Percentiles rank a stretch among this genome's conserved stretches.
phyloP scores from a whole-genome alignment of 2,888 invertebrate species.

The Amphipoea oculea region DNA sequence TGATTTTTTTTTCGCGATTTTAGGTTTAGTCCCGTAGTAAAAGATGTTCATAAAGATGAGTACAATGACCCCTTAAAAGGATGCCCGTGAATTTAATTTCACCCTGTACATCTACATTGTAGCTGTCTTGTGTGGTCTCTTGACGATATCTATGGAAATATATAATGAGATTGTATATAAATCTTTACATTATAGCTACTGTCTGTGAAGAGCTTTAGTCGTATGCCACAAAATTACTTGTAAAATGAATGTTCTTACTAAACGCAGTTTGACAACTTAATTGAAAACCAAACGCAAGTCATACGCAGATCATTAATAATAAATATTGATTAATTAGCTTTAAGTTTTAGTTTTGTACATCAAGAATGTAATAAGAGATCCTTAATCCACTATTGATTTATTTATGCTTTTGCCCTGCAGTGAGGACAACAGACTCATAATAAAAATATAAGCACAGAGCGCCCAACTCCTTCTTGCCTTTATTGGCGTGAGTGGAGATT shows the following conservation, averaged over 20 bases:
- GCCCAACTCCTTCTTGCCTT: not conserved
- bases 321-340: not conserved
- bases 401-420: not conserved
- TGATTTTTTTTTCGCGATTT: too few relatives aligned
- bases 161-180: too few relatives aligned
- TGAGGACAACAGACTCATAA: not conserved
- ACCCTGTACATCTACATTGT: too few relatives aligned
- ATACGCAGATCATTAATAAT: not conserved
- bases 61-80: too few relatives aligned
- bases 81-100: too few relatives aligned
- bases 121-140: too few relatives aligned
- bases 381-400: conserved; percentile 1
- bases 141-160: too few relatives aligned
- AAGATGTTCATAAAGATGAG: too few relatives aligned
- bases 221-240: not conserved
- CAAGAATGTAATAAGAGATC: not conserved
- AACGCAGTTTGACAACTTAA: not conserved
- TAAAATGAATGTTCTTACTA: conserved; percentile 3
- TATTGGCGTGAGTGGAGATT: not conserved
- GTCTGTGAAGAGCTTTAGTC: too few relatives aligned
- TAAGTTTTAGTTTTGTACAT: conserved; percentile 2
- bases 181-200: too few relatives aligned
- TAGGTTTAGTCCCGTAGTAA: too few relatives aligned
- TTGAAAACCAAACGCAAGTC: conserved; percentile 3
- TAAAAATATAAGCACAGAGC: not conserved